Base-by-base conservation (phyloP, 2,113 vertebrate species). In the Callithrix jacchus region DNA sequence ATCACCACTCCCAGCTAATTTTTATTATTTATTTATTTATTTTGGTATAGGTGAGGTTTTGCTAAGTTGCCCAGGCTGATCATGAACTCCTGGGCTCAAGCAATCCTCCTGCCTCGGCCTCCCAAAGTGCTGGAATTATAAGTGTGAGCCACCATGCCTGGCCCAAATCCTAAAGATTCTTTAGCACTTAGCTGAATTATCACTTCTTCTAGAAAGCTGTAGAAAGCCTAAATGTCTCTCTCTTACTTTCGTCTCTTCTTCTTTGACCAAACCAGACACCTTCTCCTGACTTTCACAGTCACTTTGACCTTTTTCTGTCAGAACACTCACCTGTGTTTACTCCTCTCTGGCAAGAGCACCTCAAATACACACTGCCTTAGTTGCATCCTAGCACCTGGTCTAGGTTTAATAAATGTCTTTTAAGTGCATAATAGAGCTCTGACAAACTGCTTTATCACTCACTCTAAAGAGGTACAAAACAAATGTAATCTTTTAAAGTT, bases 131-230 rank as follows among this genome's bases (percentile, higher is more conserved):
- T 64, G 61, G 61, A 64, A 64, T 64, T 64, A 13, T 32, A 64
- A 64, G 27, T 32, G 27, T 64, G 12, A 64, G 12, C 61, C 30
- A 30, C 27, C 27, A 32, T 32, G 61, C 27, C 27, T 64, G 30
- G 27, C 61, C 27, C 56, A 89, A 87, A 52, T n/a, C 56, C 52
- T 79, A 42, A 82, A 37, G 61, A 42, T 86, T 5, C 27, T 88
- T 94, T 77, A 73, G 14, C 20, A 85, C 11, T 93, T 47, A 89
- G 18, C 17, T 42, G 30, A 87, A 45, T 17, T 85, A 11, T 80
- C 40, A 64, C n/a, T 84, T 96, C 40, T 83, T 96, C n/a, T 13
- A 97, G 40, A 90, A 87, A 88, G 2, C 21, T 42, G 32, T 66
- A 35, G 25, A 91, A 87, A 94, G 10, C 14, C 13, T 54, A n/a